Base-by-base conservation (phyloP, 2,113 vertebrate genomes). In the Xenopus borealis region DNA sequence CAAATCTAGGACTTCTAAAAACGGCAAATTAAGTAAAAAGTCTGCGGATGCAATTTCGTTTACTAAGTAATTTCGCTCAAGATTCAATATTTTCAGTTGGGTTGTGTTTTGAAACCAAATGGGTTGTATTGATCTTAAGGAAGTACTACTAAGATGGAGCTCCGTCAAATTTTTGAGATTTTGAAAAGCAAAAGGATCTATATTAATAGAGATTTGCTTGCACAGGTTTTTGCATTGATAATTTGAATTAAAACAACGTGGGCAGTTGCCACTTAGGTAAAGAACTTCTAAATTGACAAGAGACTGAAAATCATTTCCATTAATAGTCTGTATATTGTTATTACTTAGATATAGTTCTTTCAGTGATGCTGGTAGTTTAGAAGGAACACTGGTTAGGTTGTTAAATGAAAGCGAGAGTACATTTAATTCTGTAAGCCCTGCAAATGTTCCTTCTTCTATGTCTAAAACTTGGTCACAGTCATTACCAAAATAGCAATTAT, bases 191-290 rank as follows among this genome's bases (percentile, higher is more conserved):
- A 80, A 12, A 6, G 79, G 17, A 76, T 91, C 72, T 68, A 91
- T 91, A 27, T 47, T 1, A 70, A 91, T 76, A n/a, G 80, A 85
- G 7, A 0, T 0, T 0, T 89, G 89, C 71, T 69, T 23, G 66
- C 40, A 69, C 18, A 87, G 89, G 3, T 82, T 33, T 17, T 88
- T 75, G 79, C 88, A 89, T 1, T 84, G 83, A 75, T 72, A 90
- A 50, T 80, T 84, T 27, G 87, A 82, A 16, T 80, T 87, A 64
- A 69, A 57, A 79, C 89, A 95, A 76, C 92, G 88, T 0, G 91
- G 92, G 69, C 92, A 95, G 78, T 93, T 95, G 7, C 91, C 89
- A 20, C 87, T 55, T 71, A 91, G 71, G 66, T 83, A 20, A 53
- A 91, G 85, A 7, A 71, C 1, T 2, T 69, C 72, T 61, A 90